Percentiles rank a stretch among this genome's conserved stretches.
Evolutionary conservation across 2,888 invertebrate species (phyloP).

Genomic region (Malacosoma neustria): DNA sequence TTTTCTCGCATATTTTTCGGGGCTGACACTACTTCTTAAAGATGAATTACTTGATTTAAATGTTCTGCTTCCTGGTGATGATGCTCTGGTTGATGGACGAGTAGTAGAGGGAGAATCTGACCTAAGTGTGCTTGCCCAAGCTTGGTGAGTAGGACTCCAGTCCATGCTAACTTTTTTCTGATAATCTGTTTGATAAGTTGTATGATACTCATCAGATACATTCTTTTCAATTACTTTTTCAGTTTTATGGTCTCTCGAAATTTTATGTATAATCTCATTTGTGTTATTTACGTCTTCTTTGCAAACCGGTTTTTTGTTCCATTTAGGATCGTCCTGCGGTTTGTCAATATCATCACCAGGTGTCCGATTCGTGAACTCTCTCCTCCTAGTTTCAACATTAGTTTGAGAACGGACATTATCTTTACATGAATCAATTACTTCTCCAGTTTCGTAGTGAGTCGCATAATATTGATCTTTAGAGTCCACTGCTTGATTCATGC

Average conservation of each 20-base stretch:
- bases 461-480: not conserved
- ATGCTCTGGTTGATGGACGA: constrained; percentile 65
- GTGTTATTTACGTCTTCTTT: constrained; percentile 16
- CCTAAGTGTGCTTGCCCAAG: constrained; percentile 83
- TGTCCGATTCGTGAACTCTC: not conserved
- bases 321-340: not conserved
- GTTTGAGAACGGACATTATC: constrained; percentile 5
- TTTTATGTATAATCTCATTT: constrained; percentile 28
- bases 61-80: constrained; percentile 70
- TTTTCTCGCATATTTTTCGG: constrained; percentile 38
- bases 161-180: constrained; percentile 77
- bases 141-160: constrained; percentile 82
- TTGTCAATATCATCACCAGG: not conserved
- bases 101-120: constrained; percentile 76
- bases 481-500: not conserved
- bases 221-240: constrained; percentile 37
- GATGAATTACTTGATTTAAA: constrained; percentile 70
- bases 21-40: constrained; percentile 68
- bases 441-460: constrained; percentile 5
- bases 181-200: constrained; percentile 76
- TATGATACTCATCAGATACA: constrained; percentile 68
- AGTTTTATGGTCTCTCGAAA: constrained; percentile 32
- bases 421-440: not conserved
- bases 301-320: not conserved
- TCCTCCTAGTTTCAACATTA: not conserved